Evolutionary conservation across 2,797 vertebrate species (phyloP).

Genomic region (Hybognathus amarus): DNA sequence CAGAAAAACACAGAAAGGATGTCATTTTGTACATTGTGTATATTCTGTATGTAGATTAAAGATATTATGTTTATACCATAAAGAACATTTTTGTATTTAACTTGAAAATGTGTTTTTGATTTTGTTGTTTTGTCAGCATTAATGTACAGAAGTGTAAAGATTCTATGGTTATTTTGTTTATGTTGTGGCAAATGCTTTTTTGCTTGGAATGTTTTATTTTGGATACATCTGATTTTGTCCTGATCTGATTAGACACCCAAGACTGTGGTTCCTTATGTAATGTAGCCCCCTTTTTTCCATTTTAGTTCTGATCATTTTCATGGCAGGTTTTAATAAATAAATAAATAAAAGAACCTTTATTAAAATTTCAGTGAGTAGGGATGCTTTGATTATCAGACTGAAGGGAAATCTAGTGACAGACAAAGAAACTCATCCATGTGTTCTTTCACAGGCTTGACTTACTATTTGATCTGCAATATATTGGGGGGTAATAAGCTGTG

Average conservation of each 20-base stretch:
- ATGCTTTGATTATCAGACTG: not conserved
- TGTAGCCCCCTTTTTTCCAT: not conserved
- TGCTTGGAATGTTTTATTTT: not conserved
- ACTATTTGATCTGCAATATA: not conserved
- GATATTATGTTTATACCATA: constrained; percentile 30
- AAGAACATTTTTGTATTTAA: constrained; percentile 33
- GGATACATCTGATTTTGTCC: not conserved
- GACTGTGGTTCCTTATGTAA: not conserved
- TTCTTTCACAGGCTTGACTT: not conserved
- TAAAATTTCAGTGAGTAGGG: not conserved
- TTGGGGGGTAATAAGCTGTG: not conserved
- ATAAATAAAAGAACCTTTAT: not conserved
- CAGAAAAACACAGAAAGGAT: not conserved
- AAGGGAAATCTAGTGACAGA: not conserved
- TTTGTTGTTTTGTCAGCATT: not conserved
- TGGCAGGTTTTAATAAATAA: not conserved
- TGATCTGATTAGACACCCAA: not conserved
- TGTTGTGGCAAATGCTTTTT: not conserved
- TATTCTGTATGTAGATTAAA: constrained; percentile 45
- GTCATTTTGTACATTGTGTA: constrained; percentile 29
- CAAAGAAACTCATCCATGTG: not conserved
- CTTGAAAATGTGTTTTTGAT: not conserved
- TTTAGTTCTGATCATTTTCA: not conserved
- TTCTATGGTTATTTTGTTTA: not conserved
- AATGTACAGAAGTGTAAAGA: not conserved